phyloP scores from a whole-genome alignment of 2,888 invertebrate species.

The Aethes cnicana region DNA sequence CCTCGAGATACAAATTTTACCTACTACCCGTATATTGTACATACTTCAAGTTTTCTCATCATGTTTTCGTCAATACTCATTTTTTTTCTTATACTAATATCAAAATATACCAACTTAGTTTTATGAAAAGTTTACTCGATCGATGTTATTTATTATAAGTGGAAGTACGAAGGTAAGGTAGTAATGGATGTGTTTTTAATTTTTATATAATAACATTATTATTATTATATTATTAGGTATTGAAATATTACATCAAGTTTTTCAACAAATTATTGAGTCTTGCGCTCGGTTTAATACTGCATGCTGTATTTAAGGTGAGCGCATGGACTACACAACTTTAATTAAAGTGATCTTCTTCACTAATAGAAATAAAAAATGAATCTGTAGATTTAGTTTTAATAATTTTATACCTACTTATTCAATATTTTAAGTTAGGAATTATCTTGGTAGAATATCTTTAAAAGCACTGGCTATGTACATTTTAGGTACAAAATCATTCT shows the following conservation, averaged over 20 bases:
- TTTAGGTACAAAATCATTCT: slow-evolving; percentile 4
- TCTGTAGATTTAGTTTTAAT: slow-evolving; percentile 21
- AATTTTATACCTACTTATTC: slow-evolving; percentile 39
- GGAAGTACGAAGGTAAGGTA: no score
- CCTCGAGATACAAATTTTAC: no score
- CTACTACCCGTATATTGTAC: no score
- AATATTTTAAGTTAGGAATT: slow-evolving; percentile 34
- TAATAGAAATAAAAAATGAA: background rate
- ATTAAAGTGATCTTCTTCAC: background rate
- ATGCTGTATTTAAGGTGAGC: background rate
- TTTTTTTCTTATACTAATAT: slow-evolving; percentile 28
- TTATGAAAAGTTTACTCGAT: slow-evolving; percentile 21
- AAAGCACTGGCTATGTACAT: slow-evolving; percentile 36
- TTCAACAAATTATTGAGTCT: no score
- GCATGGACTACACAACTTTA: slow-evolving; percentile 1
- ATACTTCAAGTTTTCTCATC: slow-evolving; percentile 24
- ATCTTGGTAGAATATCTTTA: slow-evolving; percentile 36
- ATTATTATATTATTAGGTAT: no score
- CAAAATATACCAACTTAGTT: slow-evolving; percentile 32
- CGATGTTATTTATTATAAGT: slow-evolving; percentile 31
- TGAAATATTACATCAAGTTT: no score
- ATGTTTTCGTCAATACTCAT: slow-evolving; percentile 38
- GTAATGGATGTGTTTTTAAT: slow-evolving; percentile 9
- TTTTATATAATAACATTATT: no score
- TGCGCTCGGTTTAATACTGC: no score